Evolutionary conservation across 2,888 invertebrate genomes (phyloP).

Genomic region (Perithous albicinctus): DNA sequence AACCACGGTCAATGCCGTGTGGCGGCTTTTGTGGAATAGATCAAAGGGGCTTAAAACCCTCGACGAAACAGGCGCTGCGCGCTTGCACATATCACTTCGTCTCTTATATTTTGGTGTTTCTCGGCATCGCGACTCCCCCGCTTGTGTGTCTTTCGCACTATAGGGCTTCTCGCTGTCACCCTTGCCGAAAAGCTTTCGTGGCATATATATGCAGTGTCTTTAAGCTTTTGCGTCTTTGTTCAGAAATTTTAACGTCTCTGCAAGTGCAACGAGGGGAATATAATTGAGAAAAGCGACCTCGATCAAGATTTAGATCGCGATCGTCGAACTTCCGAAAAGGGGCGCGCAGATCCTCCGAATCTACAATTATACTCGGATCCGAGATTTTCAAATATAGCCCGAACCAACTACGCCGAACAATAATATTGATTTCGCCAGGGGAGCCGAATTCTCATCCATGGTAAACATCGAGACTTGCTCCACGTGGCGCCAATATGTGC

Average conservation of each 20-base stretch:
- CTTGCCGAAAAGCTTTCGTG: conserved; percentile 5
- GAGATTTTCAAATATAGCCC: conserved; percentile 79
- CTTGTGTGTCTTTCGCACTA: background rate
- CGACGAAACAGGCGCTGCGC: conserved; percentile 33
- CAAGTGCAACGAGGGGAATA: background rate
- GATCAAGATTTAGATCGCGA: conserved; percentile 49
- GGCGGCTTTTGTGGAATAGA: conserved; percentile 82
- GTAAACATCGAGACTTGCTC: conserved; percentile 80
- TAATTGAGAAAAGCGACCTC: conserved; percentile 22
- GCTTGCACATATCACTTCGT: conserved; percentile 53
- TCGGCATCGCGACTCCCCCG: conserved; percentile 44
- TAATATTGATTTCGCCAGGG: conserved; percentile 81
- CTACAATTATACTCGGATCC: conserved; percentile 54
- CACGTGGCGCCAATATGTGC: conserved; percentile 82
- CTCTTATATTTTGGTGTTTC: conserved; percentile 66
- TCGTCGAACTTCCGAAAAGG: conserved; percentile 23
- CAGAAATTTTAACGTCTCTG: background rate
- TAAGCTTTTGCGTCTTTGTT: background rate
- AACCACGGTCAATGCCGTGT: conserved; percentile 84
- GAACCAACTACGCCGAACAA: conserved; percentile 74
- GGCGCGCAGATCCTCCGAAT: conserved; percentile 22
- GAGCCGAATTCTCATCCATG: conserved; percentile 79
- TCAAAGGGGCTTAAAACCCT: conserved; percentile 76
- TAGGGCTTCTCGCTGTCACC: background rate
- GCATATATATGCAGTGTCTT: too few relatives aligned